Conservation (phyloP, 2,113 vertebrate species). For the Albula glossodonta region DNA sequence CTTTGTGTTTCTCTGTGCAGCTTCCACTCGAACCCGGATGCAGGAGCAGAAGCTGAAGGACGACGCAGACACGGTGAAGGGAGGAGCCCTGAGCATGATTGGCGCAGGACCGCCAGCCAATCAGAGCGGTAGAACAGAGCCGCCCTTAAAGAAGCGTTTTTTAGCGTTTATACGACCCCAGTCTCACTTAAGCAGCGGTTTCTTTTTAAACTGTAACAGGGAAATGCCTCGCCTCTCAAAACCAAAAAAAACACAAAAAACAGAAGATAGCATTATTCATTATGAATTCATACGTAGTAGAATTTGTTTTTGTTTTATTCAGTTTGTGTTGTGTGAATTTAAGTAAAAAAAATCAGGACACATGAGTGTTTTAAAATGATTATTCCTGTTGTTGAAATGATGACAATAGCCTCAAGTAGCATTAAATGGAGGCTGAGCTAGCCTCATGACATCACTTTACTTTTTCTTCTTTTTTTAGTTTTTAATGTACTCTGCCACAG, state of each 20-base stretch:
- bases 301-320: not conserved
- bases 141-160: not conserved
- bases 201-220: not conserved
- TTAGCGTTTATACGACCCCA: not conserved
- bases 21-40: constrained; percentile 89
- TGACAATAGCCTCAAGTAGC: not conserved
- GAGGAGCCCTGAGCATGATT: constrained; percentile 51
- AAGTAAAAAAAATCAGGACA: too few species aligned
- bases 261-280: not conserved
- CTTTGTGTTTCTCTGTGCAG: constrained; percentile 55
- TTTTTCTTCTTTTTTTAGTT: too few species aligned
- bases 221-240: not conserved
- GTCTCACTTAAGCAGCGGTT: not conserved
- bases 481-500: too few species aligned
- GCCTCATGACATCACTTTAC: not conserved
- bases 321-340: not conserved
- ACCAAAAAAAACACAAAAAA: not conserved
- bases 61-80: constrained; percentile 72
- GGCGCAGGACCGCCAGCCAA: not conserved
- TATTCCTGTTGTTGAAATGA: not conserved
- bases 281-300: not conserved
- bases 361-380: too few species aligned
- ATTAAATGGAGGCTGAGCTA: not conserved
- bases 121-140: not conserved
- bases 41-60: constrained; percentile 94